Evolutionary conservation across 2,113 vertebrate species (phyloP), one percentile per base, ranked within the genome.

Genomic region (Dicaeum eximium): DNA sequence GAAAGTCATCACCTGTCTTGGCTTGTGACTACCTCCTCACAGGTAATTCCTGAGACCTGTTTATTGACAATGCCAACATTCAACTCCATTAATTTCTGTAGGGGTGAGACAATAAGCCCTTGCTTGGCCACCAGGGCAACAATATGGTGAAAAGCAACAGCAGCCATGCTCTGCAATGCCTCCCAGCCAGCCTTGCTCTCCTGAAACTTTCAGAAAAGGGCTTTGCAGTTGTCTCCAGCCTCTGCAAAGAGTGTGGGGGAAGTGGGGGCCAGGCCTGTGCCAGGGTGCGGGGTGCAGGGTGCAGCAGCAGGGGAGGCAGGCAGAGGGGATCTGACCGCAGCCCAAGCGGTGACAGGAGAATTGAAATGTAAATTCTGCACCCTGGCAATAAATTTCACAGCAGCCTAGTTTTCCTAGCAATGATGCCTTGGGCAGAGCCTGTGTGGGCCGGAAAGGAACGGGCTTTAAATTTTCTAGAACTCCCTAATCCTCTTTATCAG

Each of bases 391-490:
- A 79, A 93, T 97, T 96, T 94, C 92, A 69, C 87, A 93, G 90
- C 67, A 93, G 81, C 92, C 94, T 95, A 71, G 80, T 96, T 95
- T 95, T 90, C 64, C 56, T 67, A 78, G 85, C 85, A 88, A 64
- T 77, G 93, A 83, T 0, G 82, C 94, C 90, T 77, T 83, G 60
- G 94, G 94, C 93, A 93, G 92, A 61, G 82, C 53, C 94, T 86
- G 86, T 69, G 88, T 94, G 88, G 95, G 90, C 90, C 65, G 72
- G 86, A 86, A 94, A 88, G 85, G 80, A 94, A 44, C 0, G 1
- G 94, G 90, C 74, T 95, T 96, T 93, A 92, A 88, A 96, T 97
- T 95, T 96, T 90, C 92, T 94, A 88, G 73, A 83, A 90, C 79
- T 90, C 82, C 69, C 53, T 96, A 96, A 96, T 96, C 93, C 31